Conservation (phyloP, 2,888 invertebrate genomes). For the Rhogogaster chlorosoma region DNA sequence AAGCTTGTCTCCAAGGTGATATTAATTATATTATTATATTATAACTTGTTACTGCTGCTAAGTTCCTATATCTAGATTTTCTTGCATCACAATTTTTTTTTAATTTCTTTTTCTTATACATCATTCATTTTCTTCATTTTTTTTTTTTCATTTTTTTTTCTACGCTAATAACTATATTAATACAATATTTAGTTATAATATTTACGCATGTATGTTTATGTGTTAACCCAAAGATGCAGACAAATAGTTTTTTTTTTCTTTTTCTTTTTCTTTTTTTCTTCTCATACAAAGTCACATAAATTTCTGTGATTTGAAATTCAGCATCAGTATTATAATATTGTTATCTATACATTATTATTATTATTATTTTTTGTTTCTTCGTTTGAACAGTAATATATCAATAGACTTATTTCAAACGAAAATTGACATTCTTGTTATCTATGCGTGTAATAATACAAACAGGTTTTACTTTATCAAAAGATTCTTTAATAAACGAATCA, state of each 20-base stretch:
- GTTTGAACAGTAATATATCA: neutral
- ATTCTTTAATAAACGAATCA: neutral
- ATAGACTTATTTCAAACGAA: neutral
- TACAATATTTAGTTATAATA: neutral
- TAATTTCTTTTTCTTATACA: no score
- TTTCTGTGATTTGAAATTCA: constrained; percentile 23
- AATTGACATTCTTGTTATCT: neutral
- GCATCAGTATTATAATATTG: neutral
- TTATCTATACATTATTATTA: neutral
- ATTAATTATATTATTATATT: no score
- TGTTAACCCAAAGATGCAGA: no score
- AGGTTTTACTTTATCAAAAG: neutral
- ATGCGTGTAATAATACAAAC: neutral
- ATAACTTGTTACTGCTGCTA: neutral
- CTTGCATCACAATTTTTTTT: neutral
- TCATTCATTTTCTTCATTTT: neutral
- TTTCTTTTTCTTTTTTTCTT: neutral
- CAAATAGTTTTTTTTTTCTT: neutral
- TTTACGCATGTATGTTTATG: neutral
- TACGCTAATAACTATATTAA: neutral
- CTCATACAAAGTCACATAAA: neutral
- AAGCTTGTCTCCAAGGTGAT: no score
- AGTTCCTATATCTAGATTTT: neutral
- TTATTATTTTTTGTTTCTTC: neutral
- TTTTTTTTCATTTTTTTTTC: neutral